Percentiles rank a stretch among this genome's conserved stretches.
Evolutionary conservation across 2,797 vertebrate species (phyloP).

Genomic region (Alfaro cultratus): DNA sequence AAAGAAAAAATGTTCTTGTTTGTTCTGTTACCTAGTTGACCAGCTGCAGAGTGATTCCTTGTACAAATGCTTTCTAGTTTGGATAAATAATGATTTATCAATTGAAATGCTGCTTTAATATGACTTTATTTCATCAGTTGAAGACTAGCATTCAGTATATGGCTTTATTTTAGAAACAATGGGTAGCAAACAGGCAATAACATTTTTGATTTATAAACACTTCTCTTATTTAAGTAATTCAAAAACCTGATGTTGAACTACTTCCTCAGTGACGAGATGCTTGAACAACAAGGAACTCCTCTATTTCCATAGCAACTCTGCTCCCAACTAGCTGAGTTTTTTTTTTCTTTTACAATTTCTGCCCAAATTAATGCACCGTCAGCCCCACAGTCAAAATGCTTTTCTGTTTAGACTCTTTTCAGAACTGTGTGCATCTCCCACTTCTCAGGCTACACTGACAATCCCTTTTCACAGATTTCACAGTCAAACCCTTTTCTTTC

Average conservation of each 20-base stretch:
- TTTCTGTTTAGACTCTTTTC: slow-evolving; percentile 15
- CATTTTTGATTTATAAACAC: not conserved
- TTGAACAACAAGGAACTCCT: slow-evolving; percentile 4
- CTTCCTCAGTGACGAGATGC: not conserved
- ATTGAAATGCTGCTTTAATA: not conserved
- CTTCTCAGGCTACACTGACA: slow-evolving; percentile 9
- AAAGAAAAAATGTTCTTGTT: not conserved
- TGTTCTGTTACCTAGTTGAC: not conserved
- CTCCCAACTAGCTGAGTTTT: not conserved
- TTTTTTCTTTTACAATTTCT: not conserved
- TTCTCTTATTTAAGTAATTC: not conserved
- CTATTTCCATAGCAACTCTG: slow-evolving; percentile 4
- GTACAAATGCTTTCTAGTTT: not conserved
- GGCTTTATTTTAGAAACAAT: not conserved
- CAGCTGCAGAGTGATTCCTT: not conserved
- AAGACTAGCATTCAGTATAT: not conserved
- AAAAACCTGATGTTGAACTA: not conserved
- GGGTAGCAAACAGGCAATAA: not conserved
- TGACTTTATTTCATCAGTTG: not conserved
- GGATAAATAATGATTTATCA: not conserved
- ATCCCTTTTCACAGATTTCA: slow-evolving; percentile 10
- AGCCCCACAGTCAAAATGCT: slow-evolving; percentile 13
- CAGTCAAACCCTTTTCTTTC: not conserved
- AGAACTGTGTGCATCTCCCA: slow-evolving; percentile 23
- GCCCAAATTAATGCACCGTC: slow-evolving; percentile 19